phyloP scores from a whole-genome alignment of 1,140 invertebrate genomes.

The Lethocerus indicus region DNA sequence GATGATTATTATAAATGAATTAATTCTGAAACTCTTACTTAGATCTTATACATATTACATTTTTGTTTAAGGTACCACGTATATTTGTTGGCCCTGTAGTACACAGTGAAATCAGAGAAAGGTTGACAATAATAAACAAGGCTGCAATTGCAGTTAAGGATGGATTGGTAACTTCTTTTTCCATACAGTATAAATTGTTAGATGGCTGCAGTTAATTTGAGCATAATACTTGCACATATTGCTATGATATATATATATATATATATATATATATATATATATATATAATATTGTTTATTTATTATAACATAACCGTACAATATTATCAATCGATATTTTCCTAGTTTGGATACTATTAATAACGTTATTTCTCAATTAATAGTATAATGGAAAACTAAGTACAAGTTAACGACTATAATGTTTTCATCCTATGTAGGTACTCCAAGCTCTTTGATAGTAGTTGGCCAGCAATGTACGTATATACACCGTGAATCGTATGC shows the following conservation, averaged over 20 bases:
- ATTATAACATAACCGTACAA: not conserved
- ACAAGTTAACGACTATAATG: too few relatives aligned
- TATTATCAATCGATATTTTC: not conserved
- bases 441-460: too few relatives aligned
- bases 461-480: too few relatives aligned
- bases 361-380: too few relatives aligned
- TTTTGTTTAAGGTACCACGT: not conserved
- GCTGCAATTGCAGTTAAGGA: conserved; percentile 2
- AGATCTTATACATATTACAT: too few relatives aligned
- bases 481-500: not conserved
- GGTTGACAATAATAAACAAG: not conserved
- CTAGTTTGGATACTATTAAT: too few relatives aligned
- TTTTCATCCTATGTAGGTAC: too few relatives aligned
- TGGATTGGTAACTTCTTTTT: conserved; percentile 9
- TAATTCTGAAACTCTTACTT: too few relatives aligned
- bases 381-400: too few relatives aligned
- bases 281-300: not conserved
- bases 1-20: too few relatives aligned
- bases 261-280: not conserved
- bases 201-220: not conserved
- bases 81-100: conserved; percentile 7
- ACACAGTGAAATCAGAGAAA: not conserved
- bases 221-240: too few relatives aligned
- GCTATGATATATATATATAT: not conserved
- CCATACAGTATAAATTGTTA: not conserved